Evolutionary conservation across 1,140 invertebrate species (phyloP).

Genomic region (Prorops nasuta): DNA sequence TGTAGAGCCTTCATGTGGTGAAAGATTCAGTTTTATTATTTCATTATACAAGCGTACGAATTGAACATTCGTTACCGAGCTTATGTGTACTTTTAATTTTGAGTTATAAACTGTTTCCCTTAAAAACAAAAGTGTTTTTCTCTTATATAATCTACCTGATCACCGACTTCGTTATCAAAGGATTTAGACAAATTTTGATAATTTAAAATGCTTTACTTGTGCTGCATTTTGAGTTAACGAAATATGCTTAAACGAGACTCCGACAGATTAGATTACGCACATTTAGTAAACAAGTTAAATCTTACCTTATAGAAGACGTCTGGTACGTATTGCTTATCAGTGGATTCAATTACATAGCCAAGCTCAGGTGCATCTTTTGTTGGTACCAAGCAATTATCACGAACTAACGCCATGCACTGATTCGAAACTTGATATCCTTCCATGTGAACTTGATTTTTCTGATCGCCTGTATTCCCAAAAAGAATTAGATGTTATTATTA

Average conservation of each 20-base stretch:
- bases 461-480: conserved; percentile 70
- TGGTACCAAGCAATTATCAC: conserved; percentile 91
- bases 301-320: conserved; percentile 98
- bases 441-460: conserved; percentile 92
- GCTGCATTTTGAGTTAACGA: too few species aligned
- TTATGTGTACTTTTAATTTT: conserved; percentile 51
- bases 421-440: conserved; percentile 98
- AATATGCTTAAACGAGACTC: too few species aligned
- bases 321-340: conserved; percentile 94
- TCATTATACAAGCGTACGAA: conserved; percentile 39
- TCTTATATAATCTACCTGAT: conserved; percentile 16
- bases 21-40: conserved; percentile 36
- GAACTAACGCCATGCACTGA: conserved; percentile 95
- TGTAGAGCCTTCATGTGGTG: conserved; percentile 30
- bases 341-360: conserved; percentile 91
- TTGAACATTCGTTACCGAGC: conserved; percentile 40
- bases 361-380: conserved; percentile 96
- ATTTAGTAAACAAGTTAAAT: conserved; percentile 8
- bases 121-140: conserved; percentile 21
- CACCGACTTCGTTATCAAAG: too few species aligned
- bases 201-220: too few species aligned
- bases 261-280: conserved; percentile 11
- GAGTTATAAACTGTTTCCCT: conserved; percentile 48
- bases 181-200: too few species aligned
- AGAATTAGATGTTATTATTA: conserved; percentile 8